A percentile compares a stretch with the other conserved stretches of the same genome.
Conservation (phyloP, 1,140 invertebrate genomes). For the Penaeus indicus region DNA sequence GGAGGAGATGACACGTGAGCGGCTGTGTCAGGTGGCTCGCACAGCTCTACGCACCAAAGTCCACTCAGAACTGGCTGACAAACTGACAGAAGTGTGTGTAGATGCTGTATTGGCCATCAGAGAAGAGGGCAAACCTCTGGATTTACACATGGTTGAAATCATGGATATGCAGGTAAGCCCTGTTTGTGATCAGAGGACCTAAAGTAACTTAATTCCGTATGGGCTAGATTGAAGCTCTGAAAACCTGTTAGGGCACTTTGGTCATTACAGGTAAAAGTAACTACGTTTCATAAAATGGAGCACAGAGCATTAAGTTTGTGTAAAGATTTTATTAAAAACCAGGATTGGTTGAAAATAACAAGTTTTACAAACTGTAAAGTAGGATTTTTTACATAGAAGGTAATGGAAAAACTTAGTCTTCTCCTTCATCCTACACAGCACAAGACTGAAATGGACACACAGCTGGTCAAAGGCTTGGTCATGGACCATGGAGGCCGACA, state of each 20-base stretch:
- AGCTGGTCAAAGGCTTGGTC: slow-evolving; percentile 90
- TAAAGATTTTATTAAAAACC: too few species aligned
- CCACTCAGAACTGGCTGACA: slow-evolving; percentile 86
- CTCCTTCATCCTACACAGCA: slow-evolving; percentile 73
- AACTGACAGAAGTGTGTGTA: slow-evolving; percentile 90
- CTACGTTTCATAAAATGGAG: too few species aligned
- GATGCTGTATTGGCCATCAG: slow-evolving; percentile 87
- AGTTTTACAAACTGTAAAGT: not conserved
- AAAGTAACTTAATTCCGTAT: too few species aligned
- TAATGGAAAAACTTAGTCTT: not conserved
- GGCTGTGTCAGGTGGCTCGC: slow-evolving; percentile 85
- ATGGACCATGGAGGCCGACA: slow-evolving; percentile 98
- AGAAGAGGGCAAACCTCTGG: slow-evolving; percentile 77
- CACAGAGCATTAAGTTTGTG: too few species aligned
- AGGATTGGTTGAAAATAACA: too few species aligned
- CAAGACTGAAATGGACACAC: slow-evolving; percentile 94
- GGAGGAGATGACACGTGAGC: slow-evolving; percentile 80
- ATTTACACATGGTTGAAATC: slow-evolving; percentile 98
- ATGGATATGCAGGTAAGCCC: slow-evolving; percentile 92
- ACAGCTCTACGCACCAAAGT: slow-evolving; percentile 96
- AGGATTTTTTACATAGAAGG: too few species aligned
- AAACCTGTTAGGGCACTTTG: too few species aligned
- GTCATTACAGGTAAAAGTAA: too few species aligned
- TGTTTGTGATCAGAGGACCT: not conserved
- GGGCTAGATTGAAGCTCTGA: too few species aligned